Percentiles rank a stretch among this genome's conserved stretches.
phyloP scores from a whole-genome alignment of 2,888 invertebrate genomes.

The Cactoblastis cactorum region DNA sequence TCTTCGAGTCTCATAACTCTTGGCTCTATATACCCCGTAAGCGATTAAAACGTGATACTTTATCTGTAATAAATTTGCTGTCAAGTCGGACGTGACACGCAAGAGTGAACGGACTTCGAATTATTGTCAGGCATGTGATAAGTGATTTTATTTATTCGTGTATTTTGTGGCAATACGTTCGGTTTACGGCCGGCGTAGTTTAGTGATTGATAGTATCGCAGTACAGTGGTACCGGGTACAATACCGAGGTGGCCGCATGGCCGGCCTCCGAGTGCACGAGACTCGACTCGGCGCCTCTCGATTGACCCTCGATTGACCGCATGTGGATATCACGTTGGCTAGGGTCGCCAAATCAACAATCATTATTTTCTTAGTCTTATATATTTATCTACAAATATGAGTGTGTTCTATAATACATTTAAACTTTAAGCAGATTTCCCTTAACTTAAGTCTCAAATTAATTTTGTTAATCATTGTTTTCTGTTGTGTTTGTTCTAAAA shows the following conservation, averaged over 20 bases:
- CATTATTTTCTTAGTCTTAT: background rate
- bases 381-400: background rate
- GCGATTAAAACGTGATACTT: too few relatives aligned
- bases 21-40: too few relatives aligned
- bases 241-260: background rate
- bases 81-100: constrained; percentile 28
- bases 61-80: too few relatives aligned
- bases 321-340: constrained; percentile 22
- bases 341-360: constrained; percentile 14
- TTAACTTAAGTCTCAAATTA: too few relatives aligned
- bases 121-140: constrained; percentile 36
- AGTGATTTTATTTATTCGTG: constrained; percentile 40
- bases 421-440: background rate
- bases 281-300: constrained; percentile 18
- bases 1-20: too few relatives aligned
- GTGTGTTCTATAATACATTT: background rate
- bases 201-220: constrained; percentile 38
- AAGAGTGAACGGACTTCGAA: constrained; percentile 44
- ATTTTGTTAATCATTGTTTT: too few relatives aligned
- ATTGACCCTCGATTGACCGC: constrained; percentile 20
- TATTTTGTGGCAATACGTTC: constrained; percentile 28
- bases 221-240: background rate
- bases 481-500: too few relatives aligned
- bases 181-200: background rate
- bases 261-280: constrained; percentile 19